These are phyloP conservation scores for Stegodyphus dumicola DNA, from an alignment of 1,140 invertebrate species.

Conservation along the genomic window DNA sequence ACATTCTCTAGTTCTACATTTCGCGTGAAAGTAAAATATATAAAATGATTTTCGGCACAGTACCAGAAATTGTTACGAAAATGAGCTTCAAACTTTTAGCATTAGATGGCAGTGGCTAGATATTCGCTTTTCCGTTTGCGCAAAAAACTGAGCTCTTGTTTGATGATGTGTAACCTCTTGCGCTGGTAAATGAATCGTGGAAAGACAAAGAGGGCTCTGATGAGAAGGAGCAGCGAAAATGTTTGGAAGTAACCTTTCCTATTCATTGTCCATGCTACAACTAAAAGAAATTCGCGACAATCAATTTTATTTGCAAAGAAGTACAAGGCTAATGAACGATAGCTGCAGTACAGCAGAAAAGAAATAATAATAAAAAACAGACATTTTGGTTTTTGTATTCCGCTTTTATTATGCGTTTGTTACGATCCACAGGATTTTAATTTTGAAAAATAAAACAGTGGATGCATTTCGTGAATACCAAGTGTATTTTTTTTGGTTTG, in stretches of 20 bases:
- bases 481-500: conserved; percentile 25
- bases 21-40: no score
- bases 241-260: conserved; percentile 57
- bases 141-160: conserved; percentile 47
- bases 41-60: no score
- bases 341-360: conserved; percentile 35
- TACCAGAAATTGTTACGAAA: no score
- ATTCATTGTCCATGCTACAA: conserved; percentile 55
- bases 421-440: conserved; percentile 54
- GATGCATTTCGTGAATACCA: conserved; percentile 50
- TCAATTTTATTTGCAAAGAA: conserved; percentile 59
- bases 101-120: conserved; percentile 30
- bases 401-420: conserved; percentile 52
- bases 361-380: conserved; percentile 25
- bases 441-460: conserved; percentile 56
- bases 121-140: conserved; percentile 40
- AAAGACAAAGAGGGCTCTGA: conserved; percentile 57
- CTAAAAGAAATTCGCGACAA: conserved; percentile 58
- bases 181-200: conserved; percentile 59
- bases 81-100: neutral
- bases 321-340: conserved; percentile 59
- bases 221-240: conserved; percentile 55
- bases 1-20: no score
- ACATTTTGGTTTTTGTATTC: conserved; percentile 39
- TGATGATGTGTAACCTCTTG: conserved; percentile 61